Conservation (phyloP, 2,113 vertebrate genomes). For the Pantherophis guttatus region DNA sequence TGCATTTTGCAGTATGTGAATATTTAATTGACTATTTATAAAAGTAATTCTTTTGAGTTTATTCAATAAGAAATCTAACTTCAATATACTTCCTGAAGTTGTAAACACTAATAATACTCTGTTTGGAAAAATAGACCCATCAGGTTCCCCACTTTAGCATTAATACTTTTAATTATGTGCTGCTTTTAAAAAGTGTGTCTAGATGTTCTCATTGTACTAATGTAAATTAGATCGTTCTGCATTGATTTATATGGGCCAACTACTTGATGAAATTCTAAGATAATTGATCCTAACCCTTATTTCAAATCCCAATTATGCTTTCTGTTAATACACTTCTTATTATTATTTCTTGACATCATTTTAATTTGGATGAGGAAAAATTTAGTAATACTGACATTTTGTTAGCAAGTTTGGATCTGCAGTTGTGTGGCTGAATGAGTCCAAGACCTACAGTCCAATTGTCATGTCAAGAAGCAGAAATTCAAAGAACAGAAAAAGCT, state of each 20-base stretch:
- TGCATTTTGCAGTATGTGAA: background rate
- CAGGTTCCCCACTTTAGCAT: background rate
- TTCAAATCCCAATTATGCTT: background rate
- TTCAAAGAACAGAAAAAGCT: background rate
- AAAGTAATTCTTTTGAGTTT: no score
- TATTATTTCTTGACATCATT: background rate
- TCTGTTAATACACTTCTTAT: background rate
- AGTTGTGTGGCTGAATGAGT: background rate
- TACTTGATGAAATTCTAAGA: background rate
- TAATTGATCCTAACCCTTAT: background rate
- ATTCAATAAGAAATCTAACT: background rate
- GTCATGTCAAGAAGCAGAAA: background rate
- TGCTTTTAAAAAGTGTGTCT: background rate
- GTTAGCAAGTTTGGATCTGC: background rate
- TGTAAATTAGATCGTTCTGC: background rate
- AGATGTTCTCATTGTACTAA: background rate
- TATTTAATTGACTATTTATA: background rate
- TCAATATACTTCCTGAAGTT: background rate
- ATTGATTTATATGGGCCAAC: no score
- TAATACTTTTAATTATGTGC: background rate
- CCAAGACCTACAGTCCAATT: background rate
- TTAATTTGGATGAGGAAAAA: background rate
- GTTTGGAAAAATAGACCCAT: background rate
- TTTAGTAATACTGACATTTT: background rate
- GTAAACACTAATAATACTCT: background rate